Base-by-base conservation (phyloP, 2,797 vertebrate genomes). In the Acanthornis magna region DNA sequence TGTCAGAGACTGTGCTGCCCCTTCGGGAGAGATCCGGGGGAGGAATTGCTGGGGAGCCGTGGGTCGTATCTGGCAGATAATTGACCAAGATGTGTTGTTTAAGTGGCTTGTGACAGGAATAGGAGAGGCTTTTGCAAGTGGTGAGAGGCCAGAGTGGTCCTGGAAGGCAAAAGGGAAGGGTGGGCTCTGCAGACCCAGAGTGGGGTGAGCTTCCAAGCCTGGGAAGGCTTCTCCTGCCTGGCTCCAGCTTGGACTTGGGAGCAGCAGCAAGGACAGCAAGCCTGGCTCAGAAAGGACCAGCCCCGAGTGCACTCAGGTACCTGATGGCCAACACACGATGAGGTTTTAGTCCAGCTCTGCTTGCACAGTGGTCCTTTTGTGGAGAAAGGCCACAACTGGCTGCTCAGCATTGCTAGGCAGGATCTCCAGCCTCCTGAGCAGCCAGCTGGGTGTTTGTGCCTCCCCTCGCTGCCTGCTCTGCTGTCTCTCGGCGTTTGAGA, bases 381-480 rank as follows among this genome's bases (percentile, higher is more conserved):
- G 43, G 45, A 45, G 30, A 80, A 72, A 87, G 68, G 22, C 25
- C 57, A 21, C 89, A 72, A n/a, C 36, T 86, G 7, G 4, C 80
- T 54, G 53, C 71, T 82, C 51, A 65, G 67, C 55, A 13, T 61
- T 11, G 2, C 67, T 60, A 65, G 75, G 71, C 81, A 34, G 57
- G 61, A 71, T 93, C 85, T 81, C 60, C 13, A 81, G 67, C 85
- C 57, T 88, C 57, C 67, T 84, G 70, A 40, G 75, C 86, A 96
- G 71, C 50, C 75, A 62, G 70, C 74, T 86, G 93, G 88, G 40
- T 88, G 10, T 65, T 21, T 77, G 73, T 57, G 67, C 63, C 80
- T 95, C 93, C 60, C 51, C 42, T 68, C 63, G 70, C 92, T 97
- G 63, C 91, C 77, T 36, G 62, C 73, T 11, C 50, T 66, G 76